Conservation (phyloP, 2,113 vertebrate species). For the Oncorhynchus clarkii region DNA sequence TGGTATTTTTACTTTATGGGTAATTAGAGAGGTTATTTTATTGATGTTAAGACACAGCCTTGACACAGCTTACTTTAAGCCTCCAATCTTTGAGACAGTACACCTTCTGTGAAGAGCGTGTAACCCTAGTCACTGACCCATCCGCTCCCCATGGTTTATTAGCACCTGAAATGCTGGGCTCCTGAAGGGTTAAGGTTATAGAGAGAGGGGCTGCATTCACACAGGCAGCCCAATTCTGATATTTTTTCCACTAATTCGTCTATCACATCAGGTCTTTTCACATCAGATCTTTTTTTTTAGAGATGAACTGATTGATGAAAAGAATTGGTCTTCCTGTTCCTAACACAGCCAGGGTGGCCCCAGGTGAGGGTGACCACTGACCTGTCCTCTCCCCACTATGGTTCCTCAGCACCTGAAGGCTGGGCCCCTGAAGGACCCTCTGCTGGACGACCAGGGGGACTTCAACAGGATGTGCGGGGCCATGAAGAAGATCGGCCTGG, state of each 20-base stretch:
- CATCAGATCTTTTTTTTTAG: no score
- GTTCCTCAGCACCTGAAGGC: slow-evolving; percentile 83
- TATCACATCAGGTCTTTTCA: no score
- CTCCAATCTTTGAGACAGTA: no score
- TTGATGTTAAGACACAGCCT: not conserved
- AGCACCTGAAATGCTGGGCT: no score
- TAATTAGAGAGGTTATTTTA: no score
- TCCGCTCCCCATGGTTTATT: not conserved
- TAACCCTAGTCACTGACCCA: not conserved
- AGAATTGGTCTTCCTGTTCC: no score
- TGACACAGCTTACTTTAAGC: not conserved
- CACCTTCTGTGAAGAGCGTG: not conserved
- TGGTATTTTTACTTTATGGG: no score
- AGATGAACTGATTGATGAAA: no score
- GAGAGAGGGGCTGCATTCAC: not conserved
- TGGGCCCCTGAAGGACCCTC: slow-evolving; percentile 91
- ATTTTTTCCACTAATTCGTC: no score
- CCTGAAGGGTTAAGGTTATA: not conserved
- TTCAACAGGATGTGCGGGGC: slow-evolving; percentile 92
- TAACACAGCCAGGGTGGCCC: not conserved
- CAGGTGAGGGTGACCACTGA: not conserved
- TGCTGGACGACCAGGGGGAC: slow-evolving; percentile 93
- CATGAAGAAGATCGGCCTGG: slow-evolving; percentile 97
- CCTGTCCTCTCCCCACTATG: slow-evolving; percentile 12
- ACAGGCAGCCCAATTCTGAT: not conserved